Base-by-base conservation (phyloP, 2,888 invertebrate genomes). In the Schrankia costaestrigalis region DNA sequence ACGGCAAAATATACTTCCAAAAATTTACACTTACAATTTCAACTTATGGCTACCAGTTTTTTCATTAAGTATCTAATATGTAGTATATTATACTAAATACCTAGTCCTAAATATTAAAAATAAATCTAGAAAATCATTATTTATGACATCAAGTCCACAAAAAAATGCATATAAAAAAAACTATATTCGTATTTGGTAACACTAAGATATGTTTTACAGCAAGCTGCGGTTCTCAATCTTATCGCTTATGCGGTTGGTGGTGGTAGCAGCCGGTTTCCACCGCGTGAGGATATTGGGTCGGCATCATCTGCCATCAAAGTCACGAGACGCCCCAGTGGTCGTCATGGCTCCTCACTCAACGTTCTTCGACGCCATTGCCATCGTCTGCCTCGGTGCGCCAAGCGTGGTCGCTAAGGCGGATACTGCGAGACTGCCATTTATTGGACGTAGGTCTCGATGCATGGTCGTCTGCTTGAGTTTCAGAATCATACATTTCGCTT, bases 261-360 rank as follows among this genome's bases (percentile, higher is more conserved):
- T 95, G 89, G 88, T 93, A 50, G 90, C 90, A 31, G 93, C 94
- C 37, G 96, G 97, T 40, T 96, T 97, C 86, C 93, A 95, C 67
- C 91, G 92, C 59, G 90, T 97, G 52, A 91, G 90, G 58, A 90
- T 94, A 57, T 91, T 92, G 71, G 97, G 97, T 31, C 89, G 89
- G 50, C 73, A 78, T 53, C 78, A 84, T 60, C 47, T 78, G 73
- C 89, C 71, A 69, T 71, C 78, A 6, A 69, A 69, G 52, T 78
- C 68, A 9, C 57, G 94, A 11, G 94, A 94, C 50, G 97, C 97
- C 3, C 95, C 97, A 1, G 92, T 97, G 50, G 84, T 97, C 46
- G 93, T 93, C 35, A 90, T 95, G 44, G 97, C 96, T 3, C 97
- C 97, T 2, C 98, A 98, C 77, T 97, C 97, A 21, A 93, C 94